Evolutionary conservation across 2,888 invertebrate genomes (phyloP).

Genomic region (Poecilus cupreus): DNA sequence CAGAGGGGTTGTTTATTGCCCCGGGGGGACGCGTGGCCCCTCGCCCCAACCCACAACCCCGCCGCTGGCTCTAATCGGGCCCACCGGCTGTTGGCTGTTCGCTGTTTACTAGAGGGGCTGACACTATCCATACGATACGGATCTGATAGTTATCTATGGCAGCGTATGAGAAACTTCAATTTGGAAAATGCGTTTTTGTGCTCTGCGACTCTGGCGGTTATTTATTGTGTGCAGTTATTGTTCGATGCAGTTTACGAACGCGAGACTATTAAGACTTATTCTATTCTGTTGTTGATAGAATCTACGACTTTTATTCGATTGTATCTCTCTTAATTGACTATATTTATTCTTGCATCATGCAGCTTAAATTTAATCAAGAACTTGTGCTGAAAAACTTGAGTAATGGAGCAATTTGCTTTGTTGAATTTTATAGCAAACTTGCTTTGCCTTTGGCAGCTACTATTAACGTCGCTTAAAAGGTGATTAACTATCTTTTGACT

Average conservation of each 20-base stretch:
- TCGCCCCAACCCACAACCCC: not conserved
- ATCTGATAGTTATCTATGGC: slow-evolving; percentile 50
- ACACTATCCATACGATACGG: slow-evolving; percentile 27
- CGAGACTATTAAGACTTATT: not conserved
- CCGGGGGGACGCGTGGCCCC: slow-evolving; percentile 16
- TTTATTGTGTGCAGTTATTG: no score
- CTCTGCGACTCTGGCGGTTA: no score
- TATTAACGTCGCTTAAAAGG: no score
- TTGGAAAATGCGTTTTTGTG: slow-evolving; percentile 31
- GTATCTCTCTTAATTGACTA: no score
- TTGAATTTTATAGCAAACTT: no score
- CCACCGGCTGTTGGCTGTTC: slow-evolving; percentile 11
- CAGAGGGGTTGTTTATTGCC: slow-evolving; percentile 41
- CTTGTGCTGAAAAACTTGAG: no score
- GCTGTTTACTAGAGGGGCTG: not conserved
- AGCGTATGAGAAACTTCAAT: slow-evolving; percentile 38
- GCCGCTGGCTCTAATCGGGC: not conserved
- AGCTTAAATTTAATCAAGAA: not conserved
- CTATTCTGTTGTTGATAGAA: not conserved
- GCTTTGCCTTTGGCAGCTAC: no score
- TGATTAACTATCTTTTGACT: no score
- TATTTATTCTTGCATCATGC: not conserved
- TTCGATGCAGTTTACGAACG: not conserved
- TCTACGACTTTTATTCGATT: not conserved
- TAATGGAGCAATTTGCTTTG: no score